Percentiles rank a stretch among this genome's conserved stretches.
Evolutionary conservation across 2,888 invertebrate genomes (phyloP).

Genomic region (Galerucella pusilla): DNA sequence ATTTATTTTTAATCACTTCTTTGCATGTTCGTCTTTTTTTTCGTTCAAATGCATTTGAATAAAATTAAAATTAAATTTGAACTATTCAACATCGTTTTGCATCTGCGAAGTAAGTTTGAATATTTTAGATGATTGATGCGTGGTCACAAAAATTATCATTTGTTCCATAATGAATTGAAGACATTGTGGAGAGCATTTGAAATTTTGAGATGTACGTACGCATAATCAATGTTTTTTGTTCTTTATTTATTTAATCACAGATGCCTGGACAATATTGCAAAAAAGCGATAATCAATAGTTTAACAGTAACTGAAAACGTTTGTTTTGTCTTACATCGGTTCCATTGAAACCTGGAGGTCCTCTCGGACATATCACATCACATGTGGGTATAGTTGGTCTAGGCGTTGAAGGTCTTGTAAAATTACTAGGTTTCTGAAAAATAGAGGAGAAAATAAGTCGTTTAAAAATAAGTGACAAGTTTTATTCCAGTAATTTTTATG

Average conservation of each 20-base stretch:
- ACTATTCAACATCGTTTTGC: too few relatives aligned
- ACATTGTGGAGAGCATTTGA: too few relatives aligned
- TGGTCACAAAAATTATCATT: too few relatives aligned
- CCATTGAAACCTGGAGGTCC: constrained; percentile 74
- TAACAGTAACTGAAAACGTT: not conserved
- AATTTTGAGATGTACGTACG: too few relatives aligned
- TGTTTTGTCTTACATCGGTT: constrained; percentile 64
- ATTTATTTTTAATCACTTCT: constrained; percentile 4
- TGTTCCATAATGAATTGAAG: too few relatives aligned
- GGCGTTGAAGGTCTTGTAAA: constrained; percentile 19
- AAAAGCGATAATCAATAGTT: not conserved
- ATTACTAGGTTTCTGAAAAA: not conserved
- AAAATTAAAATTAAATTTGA: too few relatives aligned
- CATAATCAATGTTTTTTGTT: too few relatives aligned
- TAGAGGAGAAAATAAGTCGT: not conserved
- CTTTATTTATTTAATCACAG: too few relatives aligned
- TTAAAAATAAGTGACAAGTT: too few relatives aligned
- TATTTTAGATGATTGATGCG: too few relatives aligned
- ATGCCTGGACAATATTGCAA: not conserved
- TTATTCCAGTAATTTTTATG: not conserved
- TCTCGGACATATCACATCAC: constrained; percentile 70
- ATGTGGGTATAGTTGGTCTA: constrained; percentile 54
- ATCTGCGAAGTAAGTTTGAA: too few relatives aligned
- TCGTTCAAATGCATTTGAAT: not conserved
- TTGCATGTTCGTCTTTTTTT: not conserved